phyloP scores from a whole-genome alignment of 1,140 invertebrate species.

The Glomeris maerens region DNA sequence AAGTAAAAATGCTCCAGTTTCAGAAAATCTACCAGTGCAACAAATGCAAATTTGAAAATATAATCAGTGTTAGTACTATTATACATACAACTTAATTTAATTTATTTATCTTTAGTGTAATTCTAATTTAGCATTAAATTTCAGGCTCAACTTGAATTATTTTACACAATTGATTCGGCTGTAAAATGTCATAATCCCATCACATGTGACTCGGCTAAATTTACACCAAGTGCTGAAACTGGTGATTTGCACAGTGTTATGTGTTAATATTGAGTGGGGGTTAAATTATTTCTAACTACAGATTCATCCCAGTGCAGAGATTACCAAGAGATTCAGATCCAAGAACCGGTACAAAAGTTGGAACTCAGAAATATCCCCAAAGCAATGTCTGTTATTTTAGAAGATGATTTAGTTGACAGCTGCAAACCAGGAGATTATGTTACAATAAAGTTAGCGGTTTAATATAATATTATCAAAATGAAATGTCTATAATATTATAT shows the following conservation, averaged over 20 bases:
- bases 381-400: conserved; percentile 61
- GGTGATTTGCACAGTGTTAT: conserved; percentile 16
- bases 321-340: conserved; percentile 79
- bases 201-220: conserved; percentile 28
- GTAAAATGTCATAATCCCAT: conserved; percentile 44
- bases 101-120: conserved; percentile 5
- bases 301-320: conserved; percentile 56
- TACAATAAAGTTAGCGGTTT: conserved; percentile 50
- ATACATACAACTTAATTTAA: conserved; percentile 11
- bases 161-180: conserved; percentile 45
- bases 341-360: conserved; percentile 58
- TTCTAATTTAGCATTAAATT: conserved; percentile 13
- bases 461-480: not conserved
- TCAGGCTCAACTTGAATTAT: conserved; percentile 46
- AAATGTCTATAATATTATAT: not conserved
- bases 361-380: conserved; percentile 54
- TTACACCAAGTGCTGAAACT: conserved; percentile 32
- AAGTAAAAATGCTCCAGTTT: conserved; percentile 60
- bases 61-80: conserved; percentile 41
- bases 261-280: not conserved
- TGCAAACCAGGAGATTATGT: conserved; percentile 83
- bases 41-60: conserved; percentile 56
- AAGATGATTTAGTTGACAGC: conserved; percentile 72
- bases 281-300: conserved; percentile 21
- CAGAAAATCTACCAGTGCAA: conserved; percentile 55